These are phyloP conservation scores for Sesamia nonagrioides DNA, from an alignment of 1,140 invertebrate species.

Conservation along the genomic window DNA sequence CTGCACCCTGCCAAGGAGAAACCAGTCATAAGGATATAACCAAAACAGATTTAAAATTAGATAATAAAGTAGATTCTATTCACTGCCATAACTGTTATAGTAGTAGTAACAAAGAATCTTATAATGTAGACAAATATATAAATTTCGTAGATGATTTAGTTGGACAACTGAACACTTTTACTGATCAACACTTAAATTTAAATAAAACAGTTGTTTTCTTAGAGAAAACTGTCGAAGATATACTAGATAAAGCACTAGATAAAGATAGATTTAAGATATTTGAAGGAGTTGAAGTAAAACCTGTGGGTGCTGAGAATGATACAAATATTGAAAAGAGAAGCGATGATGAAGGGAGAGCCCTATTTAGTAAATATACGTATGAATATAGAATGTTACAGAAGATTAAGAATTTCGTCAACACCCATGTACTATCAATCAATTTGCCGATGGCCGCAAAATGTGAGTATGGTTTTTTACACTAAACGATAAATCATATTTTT, in stretches of 20 bases:
- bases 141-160: constrained; percentile 67
- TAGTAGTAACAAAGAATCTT: constrained; percentile 64
- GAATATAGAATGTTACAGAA: constrained; percentile 81
- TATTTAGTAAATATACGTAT: constrained; percentile 81
- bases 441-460: constrained; percentile 88
- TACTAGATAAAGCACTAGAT: constrained; percentile 69
- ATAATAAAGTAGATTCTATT: constrained; percentile 73
- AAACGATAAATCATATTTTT: too few relatives aligned
- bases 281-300: constrained; percentile 80
- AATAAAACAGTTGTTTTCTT: constrained; percentile 74
- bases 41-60: constrained; percentile 74
- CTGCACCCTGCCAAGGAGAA: constrained; percentile 62
- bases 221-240: constrained; percentile 70
- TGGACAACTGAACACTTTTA: constrained; percentile 65
- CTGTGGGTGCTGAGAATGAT: constrained; percentile 54
- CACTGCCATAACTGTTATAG: constrained; percentile 80
- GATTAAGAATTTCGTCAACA: constrained; percentile 82
- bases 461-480: constrained; percentile 66
- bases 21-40: constrained; percentile 67
- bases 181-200: constrained; percentile 70
- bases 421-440: constrained; percentile 87
- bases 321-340: constrained; percentile 52
- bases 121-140: constrained; percentile 59
- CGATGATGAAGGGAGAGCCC: constrained; percentile 67
- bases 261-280: constrained; percentile 76